phyloP scores from a whole-genome alignment of 1,140 invertebrate genomes.

The Macrosteles quadrilineatus region DNA sequence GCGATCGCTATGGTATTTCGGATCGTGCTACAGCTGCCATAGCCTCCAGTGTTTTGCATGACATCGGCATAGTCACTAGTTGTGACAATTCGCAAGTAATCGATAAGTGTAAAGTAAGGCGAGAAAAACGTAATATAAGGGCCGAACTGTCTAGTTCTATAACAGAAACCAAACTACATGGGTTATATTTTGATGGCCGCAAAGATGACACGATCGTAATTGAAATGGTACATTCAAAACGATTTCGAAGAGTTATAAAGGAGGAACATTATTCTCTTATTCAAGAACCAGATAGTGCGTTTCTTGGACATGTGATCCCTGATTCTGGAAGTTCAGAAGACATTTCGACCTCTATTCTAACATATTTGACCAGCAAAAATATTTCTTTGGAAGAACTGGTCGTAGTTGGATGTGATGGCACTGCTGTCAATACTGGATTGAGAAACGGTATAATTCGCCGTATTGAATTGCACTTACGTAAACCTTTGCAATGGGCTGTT shows the following conservation, averaged over 20 bases:
- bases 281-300: slow-evolving; percentile 41
- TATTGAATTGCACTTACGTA: slow-evolving; percentile 32
- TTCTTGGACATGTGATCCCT: slow-evolving; percentile 41
- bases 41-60: slow-evolving; percentile 30
- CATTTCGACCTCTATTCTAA: slow-evolving; percentile 35
- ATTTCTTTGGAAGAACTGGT: slow-evolving; percentile 17
- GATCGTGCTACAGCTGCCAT: too few relatives aligned
- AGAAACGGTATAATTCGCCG: slow-evolving; percentile 29
- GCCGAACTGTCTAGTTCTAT: neutral
- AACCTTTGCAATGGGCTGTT: slow-evolving; percentile 42
- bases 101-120: too few relatives aligned
- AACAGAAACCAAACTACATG: neutral
- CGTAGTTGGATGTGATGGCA: slow-evolving; percentile 32
- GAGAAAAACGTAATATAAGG: neutral
- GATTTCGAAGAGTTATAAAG: slow-evolving; percentile 32
- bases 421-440: slow-evolving; percentile 24
- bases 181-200: slow-evolving; percentile 41
- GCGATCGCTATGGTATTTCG: slow-evolving; percentile 32
- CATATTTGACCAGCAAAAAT: slow-evolving; percentile 35
- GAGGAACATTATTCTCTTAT: slow-evolving; percentile 43
- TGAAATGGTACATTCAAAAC: slow-evolving; percentile 40
- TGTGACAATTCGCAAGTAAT: neutral
- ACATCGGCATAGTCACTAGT: slow-evolving; percentile 24
- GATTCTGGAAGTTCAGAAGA: slow-evolving; percentile 32
- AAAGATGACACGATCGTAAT: slow-evolving; percentile 43